These are phyloP conservation scores for Callionymus lyra DNA, from an alignment of 2,113 vertebrate genomes.

Conservation along the genomic window DNA sequence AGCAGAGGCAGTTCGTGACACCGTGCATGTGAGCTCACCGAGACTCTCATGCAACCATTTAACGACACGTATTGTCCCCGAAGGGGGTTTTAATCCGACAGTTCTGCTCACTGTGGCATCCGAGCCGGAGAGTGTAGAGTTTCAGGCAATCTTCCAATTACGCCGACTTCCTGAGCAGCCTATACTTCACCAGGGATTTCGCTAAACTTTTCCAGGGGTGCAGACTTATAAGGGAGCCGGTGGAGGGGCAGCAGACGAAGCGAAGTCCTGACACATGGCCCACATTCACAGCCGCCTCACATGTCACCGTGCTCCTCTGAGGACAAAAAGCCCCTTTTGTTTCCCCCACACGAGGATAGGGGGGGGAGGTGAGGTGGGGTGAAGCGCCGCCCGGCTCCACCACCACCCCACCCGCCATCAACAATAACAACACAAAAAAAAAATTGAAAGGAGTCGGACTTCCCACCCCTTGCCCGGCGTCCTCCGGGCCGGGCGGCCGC, in stretches of 20 bases:
- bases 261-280: constrained; percentile 59
- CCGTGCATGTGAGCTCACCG: constrained; percentile 17
- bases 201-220: too few species aligned
- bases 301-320: constrained; percentile 53
- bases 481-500: constrained; percentile 31
- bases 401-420: constrained; percentile 37
- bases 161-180: background rate
- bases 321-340: constrained; percentile 60
- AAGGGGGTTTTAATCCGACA: constrained; percentile 11
- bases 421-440: constrained; percentile 26
- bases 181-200: too few species aligned
- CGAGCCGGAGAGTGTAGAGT: constrained; percentile 10
- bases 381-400: constrained; percentile 45
- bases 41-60: constrained; percentile 17
- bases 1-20: constrained; percentile 6
- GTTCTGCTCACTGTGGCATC: constrained; percentile 19
- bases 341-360: constrained; percentile 1
- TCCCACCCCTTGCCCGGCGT: constrained; percentile 38
- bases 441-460: constrained; percentile 31
- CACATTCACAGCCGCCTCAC: constrained; percentile 60
- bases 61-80: constrained; percentile 4
- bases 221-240: constrained; percentile 7
- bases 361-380: constrained; percentile 24
- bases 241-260: constrained; percentile 37
- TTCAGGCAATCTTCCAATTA: constrained; percentile 22